Percentiles rank a stretch among this genome's conserved stretches.
These are phyloP conservation scores for Bettongia penicillata DNA, from an alignment of 2,113 vertebrate species.

Conservation along the genomic window DNA sequence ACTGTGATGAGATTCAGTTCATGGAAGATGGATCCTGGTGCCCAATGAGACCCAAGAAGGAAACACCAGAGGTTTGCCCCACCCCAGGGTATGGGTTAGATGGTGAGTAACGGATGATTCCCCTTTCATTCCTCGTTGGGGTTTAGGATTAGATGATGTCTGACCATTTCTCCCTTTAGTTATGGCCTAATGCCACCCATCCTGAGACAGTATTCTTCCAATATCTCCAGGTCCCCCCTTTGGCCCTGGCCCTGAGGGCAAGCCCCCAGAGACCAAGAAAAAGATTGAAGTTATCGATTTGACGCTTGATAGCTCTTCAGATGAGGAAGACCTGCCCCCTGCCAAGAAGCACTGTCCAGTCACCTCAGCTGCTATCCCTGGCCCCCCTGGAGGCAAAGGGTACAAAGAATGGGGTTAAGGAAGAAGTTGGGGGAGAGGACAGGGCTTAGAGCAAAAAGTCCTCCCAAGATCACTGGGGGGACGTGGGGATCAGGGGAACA, in stretches of 20 bases:
- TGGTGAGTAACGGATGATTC: conserved; percentile 75
- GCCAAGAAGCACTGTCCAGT: conserved; percentile 80
- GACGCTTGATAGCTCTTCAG: conserved; percentile 85
- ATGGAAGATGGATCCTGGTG: conserved; percentile 88
- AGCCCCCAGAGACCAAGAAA: conserved; percentile 75
- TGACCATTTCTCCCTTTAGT: conserved; percentile 39
- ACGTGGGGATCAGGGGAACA: background rate
- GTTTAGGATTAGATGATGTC: background rate
- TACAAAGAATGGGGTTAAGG: conserved; percentile 36
- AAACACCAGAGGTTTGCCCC: conserved; percentile 84
- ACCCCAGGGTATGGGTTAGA: conserved; percentile 80
- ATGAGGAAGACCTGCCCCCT: conserved; percentile 78
- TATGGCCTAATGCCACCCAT: background rate
- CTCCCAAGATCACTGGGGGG: background rate
- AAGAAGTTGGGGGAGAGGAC: background rate
- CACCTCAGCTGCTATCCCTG: conserved; percentile 33
- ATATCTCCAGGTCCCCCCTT: conserved; percentile 74
- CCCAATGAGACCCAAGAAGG: conserved; percentile 86
- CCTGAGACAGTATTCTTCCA: conserved; percentile 52
- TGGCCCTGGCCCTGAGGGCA: conserved; percentile 72
- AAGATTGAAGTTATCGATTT: conserved; percentile 86
- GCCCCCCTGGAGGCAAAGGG: conserved; percentile 80
- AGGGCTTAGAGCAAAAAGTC: background rate
- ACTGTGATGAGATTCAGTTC: conserved; percentile 88
- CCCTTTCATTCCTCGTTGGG: conserved; percentile 12